Percentiles rank a stretch among this genome's conserved stretches.
These are phyloP conservation scores for Thinocorus orbignyianus DNA, from an alignment of 2,113 vertebrate species.

Conservation along the genomic window DNA sequence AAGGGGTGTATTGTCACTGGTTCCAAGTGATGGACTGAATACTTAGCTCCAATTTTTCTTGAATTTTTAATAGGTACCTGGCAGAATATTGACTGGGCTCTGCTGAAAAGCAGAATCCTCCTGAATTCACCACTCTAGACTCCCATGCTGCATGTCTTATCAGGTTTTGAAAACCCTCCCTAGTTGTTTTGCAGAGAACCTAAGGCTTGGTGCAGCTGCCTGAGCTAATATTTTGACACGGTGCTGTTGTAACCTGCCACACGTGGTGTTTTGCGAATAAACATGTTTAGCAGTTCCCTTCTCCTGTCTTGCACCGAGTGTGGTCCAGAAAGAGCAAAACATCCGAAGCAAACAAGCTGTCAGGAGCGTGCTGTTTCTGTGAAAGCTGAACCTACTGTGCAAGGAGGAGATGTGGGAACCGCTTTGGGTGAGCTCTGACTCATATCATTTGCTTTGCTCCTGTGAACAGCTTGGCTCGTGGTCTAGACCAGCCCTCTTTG, in stretches of 20 bases:
- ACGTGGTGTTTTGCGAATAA: fast-evolving
- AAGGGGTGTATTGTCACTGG: neutral
- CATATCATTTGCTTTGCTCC: fast-evolving
- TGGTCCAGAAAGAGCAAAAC: neutral
- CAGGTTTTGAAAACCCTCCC: neutral
- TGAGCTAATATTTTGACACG: neutral
- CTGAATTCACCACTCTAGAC: neutral
- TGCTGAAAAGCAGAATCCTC: neutral
- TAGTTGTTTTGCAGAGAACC: neutral
- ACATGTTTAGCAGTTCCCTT: neutral
- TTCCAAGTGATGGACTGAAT: neutral
- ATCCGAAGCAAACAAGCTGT: neutral
- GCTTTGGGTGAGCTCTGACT: neutral
- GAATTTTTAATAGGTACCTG: neutral
- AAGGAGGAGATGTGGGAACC: neutral
- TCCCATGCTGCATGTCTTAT: neutral
- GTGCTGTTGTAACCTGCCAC: neutral
- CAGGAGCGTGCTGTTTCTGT: neutral
- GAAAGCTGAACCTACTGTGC: neutral
- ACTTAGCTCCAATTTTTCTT: neutral
- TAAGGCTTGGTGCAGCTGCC: neutral
- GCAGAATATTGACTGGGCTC: neutral
- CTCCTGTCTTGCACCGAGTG: neutral
- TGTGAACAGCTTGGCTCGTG: neutral
- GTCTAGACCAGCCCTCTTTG: too few relatives aligned